phyloP scores from a whole-genome alignment of 2,113 vertebrate genomes.

The Manacus vitellinus region DNA sequence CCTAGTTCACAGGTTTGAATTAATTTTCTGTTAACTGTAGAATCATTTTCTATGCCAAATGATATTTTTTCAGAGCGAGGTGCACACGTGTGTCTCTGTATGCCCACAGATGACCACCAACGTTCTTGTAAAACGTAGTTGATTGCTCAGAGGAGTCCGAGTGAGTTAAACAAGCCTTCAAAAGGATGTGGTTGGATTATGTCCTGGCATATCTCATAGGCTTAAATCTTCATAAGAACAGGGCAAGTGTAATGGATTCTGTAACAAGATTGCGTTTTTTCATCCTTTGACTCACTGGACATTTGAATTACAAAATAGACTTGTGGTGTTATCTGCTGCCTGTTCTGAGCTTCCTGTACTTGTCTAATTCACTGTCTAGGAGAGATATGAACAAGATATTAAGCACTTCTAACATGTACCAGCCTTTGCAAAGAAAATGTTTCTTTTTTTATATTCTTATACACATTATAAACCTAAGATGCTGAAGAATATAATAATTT shows the following conservation, averaged over 20 bases:
- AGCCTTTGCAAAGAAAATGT: not conserved
- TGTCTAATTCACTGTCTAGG: not conserved
- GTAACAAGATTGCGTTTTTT: not conserved
- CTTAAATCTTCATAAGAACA: not conserved
- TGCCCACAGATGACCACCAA: fast-evolving
- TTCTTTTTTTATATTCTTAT: not conserved
- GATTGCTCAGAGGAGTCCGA: not conserved
- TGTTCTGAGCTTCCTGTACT: not conserved
- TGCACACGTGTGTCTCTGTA: fast-evolving
- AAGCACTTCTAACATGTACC: not conserved
- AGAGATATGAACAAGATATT: not conserved
- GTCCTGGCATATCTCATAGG: not conserved
- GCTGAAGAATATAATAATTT: not conserved
- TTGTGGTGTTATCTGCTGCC: not conserved
- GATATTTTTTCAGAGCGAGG: not conserved
- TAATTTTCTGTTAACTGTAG: not conserved
- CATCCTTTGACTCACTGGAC: not conserved
- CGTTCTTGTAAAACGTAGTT: not conserved
- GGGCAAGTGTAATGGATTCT: not conserved
- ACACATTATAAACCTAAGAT: not conserved
- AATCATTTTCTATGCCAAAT: not conserved
- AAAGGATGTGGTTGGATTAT: not conserved
- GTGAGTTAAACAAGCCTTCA: not conserved
- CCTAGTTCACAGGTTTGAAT: not conserved
- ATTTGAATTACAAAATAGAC: not conserved